Evolutionary conservation across 1,140 invertebrate genomes (phyloP).

Genomic region (Brachionus plicatilis): DNA sequence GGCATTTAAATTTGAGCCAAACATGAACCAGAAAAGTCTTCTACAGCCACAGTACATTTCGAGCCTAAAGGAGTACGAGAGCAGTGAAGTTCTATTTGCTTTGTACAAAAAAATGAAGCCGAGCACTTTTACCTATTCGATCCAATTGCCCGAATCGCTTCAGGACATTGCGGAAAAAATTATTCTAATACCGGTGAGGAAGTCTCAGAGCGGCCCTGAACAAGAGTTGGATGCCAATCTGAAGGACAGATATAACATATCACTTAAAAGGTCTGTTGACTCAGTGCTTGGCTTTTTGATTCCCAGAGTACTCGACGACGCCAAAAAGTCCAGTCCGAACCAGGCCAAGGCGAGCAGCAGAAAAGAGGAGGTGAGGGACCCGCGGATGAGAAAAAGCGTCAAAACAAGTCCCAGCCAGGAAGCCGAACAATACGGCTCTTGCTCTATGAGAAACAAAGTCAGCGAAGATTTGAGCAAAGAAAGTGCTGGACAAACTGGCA

Average conservation of each 20-base stretch:
- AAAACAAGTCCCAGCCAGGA: background rate
- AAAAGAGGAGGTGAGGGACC: background rate
- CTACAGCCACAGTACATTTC: background rate
- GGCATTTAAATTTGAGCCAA: conserved; percentile 10
- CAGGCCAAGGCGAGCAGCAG: background rate
- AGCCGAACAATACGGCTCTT: background rate
- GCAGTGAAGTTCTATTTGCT: background rate
- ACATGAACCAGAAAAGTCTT: background rate
- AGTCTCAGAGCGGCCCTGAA: background rate
- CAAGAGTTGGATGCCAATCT: background rate
- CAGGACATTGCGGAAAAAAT: background rate
- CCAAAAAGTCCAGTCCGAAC: background rate
- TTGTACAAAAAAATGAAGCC: background rate
- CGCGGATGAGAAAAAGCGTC: background rate
- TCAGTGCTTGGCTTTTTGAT: background rate
- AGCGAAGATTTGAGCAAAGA: background rate
- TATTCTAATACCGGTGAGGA: background rate
- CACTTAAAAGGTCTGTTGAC: background rate
- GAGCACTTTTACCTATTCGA: background rate
- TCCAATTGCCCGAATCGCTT: background rate
- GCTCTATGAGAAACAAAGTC: background rate
- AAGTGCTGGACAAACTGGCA: too few species aligned
- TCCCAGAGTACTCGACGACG: background rate
- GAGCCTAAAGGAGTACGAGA: background rate
- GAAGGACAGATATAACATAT: background rate